phyloP scores from a whole-genome alignment of 2,888 invertebrate genomes.

The Ctena decussata region DNA sequence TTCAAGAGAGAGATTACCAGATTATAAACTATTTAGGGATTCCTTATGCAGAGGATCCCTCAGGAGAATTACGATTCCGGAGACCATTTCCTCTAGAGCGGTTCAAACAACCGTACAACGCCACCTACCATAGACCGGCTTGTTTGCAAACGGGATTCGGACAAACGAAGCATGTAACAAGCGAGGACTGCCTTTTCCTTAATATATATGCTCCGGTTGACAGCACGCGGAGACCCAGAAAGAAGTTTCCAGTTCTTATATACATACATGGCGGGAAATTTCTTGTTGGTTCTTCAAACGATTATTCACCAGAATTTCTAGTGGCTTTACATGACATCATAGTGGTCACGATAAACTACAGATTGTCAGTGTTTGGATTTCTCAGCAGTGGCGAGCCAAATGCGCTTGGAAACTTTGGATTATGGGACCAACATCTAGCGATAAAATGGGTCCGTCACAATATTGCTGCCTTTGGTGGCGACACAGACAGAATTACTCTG shows the following conservation, averaged over 20 bases:
- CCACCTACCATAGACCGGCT: constrained; percentile 46
- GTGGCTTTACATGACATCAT: constrained; percentile 38
- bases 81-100: constrained; percentile 26
- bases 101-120: constrained; percentile 54
- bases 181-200: constrained; percentile 56
- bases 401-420: constrained; percentile 52
- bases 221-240: constrained; percentile 50
- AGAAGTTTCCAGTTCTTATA: constrained; percentile 55
- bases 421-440: constrained; percentile 65
- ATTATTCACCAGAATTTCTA: constrained; percentile 51
- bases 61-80: constrained; percentile 29
- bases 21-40: constrained; percentile 51
- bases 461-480: constrained; percentile 59
- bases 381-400: constrained; percentile 41
- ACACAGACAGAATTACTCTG: constrained; percentile 49
- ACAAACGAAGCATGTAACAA: constrained; percentile 22
- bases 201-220: constrained; percentile 61
- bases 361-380: constrained; percentile 60
- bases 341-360: constrained; percentile 60
- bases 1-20: constrained; percentile 19
- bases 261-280: constrained; percentile 63
- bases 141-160: constrained; percentile 49
- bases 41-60: constrained; percentile 50
- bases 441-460: constrained; percentile 58
- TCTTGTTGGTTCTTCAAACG: constrained; percentile 39